A percentile compares a stretch with the other conserved stretches of the same genome.
Evolutionary conservation across 2,113 vertebrate species (phyloP).

Genomic region (Esox niger): DNA sequence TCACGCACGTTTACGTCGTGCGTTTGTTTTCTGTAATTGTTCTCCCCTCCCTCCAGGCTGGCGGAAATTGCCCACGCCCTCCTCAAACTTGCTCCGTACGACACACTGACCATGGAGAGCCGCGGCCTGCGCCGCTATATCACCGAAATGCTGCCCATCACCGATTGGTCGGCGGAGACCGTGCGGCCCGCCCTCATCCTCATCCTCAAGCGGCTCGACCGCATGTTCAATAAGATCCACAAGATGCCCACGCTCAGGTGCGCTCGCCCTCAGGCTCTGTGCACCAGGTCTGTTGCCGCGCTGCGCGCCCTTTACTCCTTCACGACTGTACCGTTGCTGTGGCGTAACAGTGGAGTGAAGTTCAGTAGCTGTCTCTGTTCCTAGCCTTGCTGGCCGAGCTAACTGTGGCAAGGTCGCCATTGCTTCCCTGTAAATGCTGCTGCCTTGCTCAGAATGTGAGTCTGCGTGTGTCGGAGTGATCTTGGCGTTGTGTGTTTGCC

Average conservation of each 20-base stretch:
- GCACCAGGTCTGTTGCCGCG: slow-evolving; percentile 72
- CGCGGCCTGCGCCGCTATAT: slow-evolving; percentile 92
- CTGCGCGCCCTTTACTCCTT: slow-evolving; percentile 35
- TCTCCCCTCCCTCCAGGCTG: slow-evolving; percentile 78
- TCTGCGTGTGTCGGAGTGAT: too few species aligned
- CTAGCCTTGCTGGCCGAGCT: not conserved
- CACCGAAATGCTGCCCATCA: slow-evolving; percentile 98
- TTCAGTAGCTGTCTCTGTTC: slow-evolving; percentile 37
- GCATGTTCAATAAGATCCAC: slow-evolving; percentile 99
- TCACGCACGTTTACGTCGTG: not conserved
- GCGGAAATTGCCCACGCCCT: slow-evolving; percentile 96
- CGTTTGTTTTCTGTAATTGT: not conserved
- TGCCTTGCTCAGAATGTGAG: not conserved
- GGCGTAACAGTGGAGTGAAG: slow-evolving; percentile 10
- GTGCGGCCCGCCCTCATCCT: slow-evolving; percentile 97
- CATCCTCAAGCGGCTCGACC: slow-evolving; percentile 96
- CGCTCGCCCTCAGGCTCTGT: slow-evolving; percentile 77
- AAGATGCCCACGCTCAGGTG: slow-evolving; percentile 99
- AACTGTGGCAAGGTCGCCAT: not conserved
- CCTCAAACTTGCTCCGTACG: slow-evolving; percentile 94
- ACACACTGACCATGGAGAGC: slow-evolving; percentile 98
- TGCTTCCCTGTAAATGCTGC: slow-evolving; percentile 34
- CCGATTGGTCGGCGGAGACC: slow-evolving; percentile 94
- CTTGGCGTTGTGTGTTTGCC: slow-evolving; percentile 11
- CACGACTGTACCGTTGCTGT: not conserved